phyloP scores from a whole-genome alignment of 2,888 invertebrate species.

The Drepanosiphum platanoidis region DNA sequence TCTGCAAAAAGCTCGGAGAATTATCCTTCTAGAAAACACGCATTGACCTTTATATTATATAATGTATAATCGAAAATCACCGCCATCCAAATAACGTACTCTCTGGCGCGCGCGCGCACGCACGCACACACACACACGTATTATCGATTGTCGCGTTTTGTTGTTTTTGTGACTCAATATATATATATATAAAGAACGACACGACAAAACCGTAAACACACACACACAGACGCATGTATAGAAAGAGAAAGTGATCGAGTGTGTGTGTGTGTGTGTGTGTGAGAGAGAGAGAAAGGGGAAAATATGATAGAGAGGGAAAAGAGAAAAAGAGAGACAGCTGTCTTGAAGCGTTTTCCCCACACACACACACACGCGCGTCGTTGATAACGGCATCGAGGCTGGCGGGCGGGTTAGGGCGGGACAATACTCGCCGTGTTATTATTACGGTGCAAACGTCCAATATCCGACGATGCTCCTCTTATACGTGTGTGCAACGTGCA shows the following conservation, averaged over 20 bases:
- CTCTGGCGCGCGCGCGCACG: not conserved
- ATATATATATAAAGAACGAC: constrained; percentile 17
- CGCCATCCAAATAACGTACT: not conserved
- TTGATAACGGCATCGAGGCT: not conserved
- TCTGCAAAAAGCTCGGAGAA: no score
- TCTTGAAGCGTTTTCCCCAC: constrained; percentile 25
- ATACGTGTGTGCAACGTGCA: no score
- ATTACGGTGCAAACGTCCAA: constrained; percentile 47
- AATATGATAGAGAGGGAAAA: not conserved
- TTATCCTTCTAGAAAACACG: no score
- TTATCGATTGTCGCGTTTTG: constrained; percentile 54
- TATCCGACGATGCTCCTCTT: constrained; percentile 31
- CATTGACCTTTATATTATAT: not conserved
- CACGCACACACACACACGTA: not conserved
- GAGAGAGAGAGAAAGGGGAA: not conserved
- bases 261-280: no score
- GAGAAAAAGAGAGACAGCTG: constrained; percentile 25
- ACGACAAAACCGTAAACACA: constrained; percentile 16
- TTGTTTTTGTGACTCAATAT: constrained; percentile 61
- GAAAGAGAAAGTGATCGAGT: not conserved
- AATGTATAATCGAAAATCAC: constrained; percentile 9
- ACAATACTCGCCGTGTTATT: constrained; percentile 41
- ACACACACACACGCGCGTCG: not conserved
- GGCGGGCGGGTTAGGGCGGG: not conserved
- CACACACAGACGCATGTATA: not conserved